Evolutionary conservation across 1,140 invertebrate species (phyloP), one percentile per base, ranked within the genome.

Genomic region (Pollicipes pollicipes): DNA sequence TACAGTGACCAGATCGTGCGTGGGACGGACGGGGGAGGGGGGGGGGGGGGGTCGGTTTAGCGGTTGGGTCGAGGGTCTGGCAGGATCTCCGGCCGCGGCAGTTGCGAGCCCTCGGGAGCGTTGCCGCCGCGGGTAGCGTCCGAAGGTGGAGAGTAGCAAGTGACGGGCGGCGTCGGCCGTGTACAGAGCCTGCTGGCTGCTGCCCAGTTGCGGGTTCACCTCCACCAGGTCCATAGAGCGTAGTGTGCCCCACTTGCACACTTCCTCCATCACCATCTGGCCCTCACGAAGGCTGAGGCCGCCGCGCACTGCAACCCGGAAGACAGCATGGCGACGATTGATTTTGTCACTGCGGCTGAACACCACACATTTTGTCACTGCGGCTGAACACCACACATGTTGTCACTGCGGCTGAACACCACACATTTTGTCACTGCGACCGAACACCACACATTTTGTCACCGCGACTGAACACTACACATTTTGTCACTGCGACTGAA

Each of bases 241-340:
- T 26, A 96, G 79, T 71, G 87, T 83, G n/a, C 88, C 86, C 27
- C 90, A 92, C 71, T 84, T 80, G 68, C 86, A 81, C 0, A 93
- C 80, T 72, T 86, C 84, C 81, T 96, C 91, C 82, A 91, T 86
- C 30, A 95, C 80, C 77, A 85, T 86, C 67, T 92, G 85, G 0
- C 87, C 90, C 83, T 97, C 94, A 71, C 93, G 82, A 13, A 95
- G 80, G 6, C 89, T 89, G 0, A 97, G 80, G 21, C 94, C 94
- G 10, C 91, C 93, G 63, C 87, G 83, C 0, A 95, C 93, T 88
- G 77, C 75, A 69, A 68, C 45, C 27, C 30, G 3, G 16, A 26
- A 21, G 24, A 66, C 28, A 37, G 30, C 0, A 0, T 30, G 26
- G 30, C 27, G 32, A 66, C 26, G 35, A 21, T 70, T 70, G 67